phyloP scores from a whole-genome alignment of 2,113 vertebrate species.

The Hippocampus zosterae region DNA sequence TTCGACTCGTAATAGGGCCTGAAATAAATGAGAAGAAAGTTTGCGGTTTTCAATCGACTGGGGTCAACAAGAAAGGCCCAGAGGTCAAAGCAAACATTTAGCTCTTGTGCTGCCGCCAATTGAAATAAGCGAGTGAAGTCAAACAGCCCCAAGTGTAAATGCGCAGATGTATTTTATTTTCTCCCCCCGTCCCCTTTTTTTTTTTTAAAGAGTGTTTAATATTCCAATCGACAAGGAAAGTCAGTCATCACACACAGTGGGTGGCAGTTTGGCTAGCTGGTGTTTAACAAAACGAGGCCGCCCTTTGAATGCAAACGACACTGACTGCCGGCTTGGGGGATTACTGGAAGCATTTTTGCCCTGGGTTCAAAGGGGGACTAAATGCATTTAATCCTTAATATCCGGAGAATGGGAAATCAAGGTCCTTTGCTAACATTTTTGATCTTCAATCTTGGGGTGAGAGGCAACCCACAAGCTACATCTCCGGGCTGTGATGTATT shows the following conservation, averaged over 20 bases:
- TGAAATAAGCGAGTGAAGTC: too few species aligned
- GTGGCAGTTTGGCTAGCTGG: neutral
- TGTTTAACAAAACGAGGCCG: neutral
- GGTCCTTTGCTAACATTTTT: neutral
- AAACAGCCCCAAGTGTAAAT: too few species aligned
- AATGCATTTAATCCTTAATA: constrained; percentile 27
- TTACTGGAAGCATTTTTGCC: constrained; percentile 11
- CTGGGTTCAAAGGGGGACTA: constrained; percentile 13
- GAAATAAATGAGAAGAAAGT: too few species aligned
- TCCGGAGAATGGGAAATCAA: neutral
- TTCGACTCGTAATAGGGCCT: too few species aligned
- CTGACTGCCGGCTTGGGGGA: neutral
- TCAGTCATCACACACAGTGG: neutral
- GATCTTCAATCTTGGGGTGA: neutral
- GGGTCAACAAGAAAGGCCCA: too few species aligned
- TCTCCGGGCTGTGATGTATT: neutral
- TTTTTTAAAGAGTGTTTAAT: constrained; percentile 2
- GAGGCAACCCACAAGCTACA: neutral
- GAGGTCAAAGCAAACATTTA: too few species aligned
- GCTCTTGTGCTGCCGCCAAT: too few species aligned
- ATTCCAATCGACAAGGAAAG: constrained; percentile 20
- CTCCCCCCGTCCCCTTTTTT: too few species aligned
- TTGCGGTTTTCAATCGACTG: too few species aligned
- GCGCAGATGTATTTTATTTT: too few species aligned
- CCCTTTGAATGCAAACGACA: neutral